Percentiles rank a stretch among this genome's conserved stretches.
phyloP scores from a whole-genome alignment of 2,888 invertebrate genomes.

The Isotomurus palustris region DNA sequence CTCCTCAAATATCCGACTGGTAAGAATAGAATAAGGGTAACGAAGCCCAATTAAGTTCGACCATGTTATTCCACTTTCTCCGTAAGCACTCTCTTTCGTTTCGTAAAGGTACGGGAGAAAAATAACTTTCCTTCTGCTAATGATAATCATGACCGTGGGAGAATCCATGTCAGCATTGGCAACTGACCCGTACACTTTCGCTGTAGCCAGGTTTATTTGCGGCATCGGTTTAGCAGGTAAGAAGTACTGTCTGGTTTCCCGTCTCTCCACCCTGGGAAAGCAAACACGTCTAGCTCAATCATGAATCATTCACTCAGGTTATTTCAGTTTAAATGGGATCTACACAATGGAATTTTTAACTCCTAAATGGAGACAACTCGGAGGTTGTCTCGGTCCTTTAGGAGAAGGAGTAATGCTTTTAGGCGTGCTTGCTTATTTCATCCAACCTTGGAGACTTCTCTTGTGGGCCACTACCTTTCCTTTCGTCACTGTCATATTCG shows the following conservation, averaged over 20 bases:
- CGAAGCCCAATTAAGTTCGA: neutral
- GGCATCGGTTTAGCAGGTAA: constrained; percentile 31
- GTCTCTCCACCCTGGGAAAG: neutral
- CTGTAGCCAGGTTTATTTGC: constrained; percentile 31
- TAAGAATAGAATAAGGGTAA: neutral
- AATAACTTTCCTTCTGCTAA: constrained; percentile 31
- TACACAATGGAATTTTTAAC: constrained; percentile 44
- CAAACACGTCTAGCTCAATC: neutral
- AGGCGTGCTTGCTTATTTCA: constrained; percentile 34
- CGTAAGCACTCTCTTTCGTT: neutral
- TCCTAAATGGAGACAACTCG: constrained; percentile 37
- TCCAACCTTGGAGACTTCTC: constrained; percentile 39
- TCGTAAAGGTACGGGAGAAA: constrained; percentile 38
- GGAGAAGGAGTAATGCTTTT: constrained; percentile 41
- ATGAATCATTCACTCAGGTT: constrained; percentile 22
- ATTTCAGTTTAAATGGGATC: constrained; percentile 34
- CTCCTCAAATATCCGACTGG: constrained; percentile 40
- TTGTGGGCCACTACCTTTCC: constrained; percentile 35
- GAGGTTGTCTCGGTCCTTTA: constrained; percentile 37
- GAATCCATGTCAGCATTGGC: constrained; percentile 31
- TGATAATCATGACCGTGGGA: constrained; percentile 33
- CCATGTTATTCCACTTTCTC: neutral
- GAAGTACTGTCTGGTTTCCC: neutral
- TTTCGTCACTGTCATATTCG: constrained; percentile 32
- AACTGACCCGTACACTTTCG: constrained; percentile 34